Evolutionary conservation across 2,888 invertebrate genomes (phyloP).

Genomic region (Yponomeuta evonymella): DNA sequence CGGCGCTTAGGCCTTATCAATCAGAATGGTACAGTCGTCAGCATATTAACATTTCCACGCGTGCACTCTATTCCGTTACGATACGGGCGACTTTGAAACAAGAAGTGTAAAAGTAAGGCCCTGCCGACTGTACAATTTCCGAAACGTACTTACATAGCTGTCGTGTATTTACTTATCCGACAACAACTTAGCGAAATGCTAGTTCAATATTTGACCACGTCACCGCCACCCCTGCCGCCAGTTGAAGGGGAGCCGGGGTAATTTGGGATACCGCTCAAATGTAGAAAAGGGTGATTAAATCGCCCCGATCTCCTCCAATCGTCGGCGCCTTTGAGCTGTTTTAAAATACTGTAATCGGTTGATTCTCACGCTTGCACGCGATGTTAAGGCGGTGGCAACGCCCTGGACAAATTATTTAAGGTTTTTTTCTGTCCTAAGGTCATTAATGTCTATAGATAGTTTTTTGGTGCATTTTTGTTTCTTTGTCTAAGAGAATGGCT

Average conservation of each 20-base stretch:
- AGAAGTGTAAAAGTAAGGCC: too few species aligned
- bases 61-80: too few species aligned
- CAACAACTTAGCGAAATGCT: too few species aligned
- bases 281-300: conserved; percentile 9
- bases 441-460: neutral
- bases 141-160: too few species aligned
- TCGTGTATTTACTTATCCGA: too few species aligned
- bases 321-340: conserved; percentile 16
- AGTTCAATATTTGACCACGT: neutral
- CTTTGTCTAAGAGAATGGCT: neutral
- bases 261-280: conserved; percentile 3
- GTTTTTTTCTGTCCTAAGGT: neutral
- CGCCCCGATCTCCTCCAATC: conserved; percentile 1
- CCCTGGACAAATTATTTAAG: neutral
- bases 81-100: too few species aligned
- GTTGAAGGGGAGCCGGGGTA: neutral
- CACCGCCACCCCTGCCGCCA: neutral
- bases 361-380: conserved; percentile 16
- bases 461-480: neutral
- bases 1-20: too few species aligned
- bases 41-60: too few species aligned
- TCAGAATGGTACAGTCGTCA: too few species aligned
- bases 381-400: conserved; percentile 7
- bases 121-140: too few species aligned
- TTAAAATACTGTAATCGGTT: conserved; percentile 14